Evolutionary conservation across 2,888 invertebrate genomes (phyloP), one percentile per base, ranked within the genome.

Genomic region (Papilio protenor): DNA sequence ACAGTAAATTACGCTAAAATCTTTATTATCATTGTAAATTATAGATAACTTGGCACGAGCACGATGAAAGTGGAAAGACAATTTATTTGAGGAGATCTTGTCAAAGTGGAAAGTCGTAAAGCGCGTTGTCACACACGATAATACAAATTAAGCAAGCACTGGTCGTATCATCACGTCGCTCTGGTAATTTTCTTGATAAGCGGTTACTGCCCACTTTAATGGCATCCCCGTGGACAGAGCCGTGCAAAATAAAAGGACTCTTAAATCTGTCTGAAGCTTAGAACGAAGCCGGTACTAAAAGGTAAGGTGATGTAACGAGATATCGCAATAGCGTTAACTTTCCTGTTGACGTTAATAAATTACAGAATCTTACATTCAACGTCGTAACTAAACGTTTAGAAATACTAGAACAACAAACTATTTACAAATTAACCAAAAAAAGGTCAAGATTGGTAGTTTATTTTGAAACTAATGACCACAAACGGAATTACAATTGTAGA

Each of bases 151-250:
- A 77, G 73, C 64, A 55, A 55, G 77, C 73, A 55, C 73, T 45
- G 77, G 73, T 73, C 77, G 73, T 77, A 73, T 77, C 77, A 77
- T 77, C 64, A 77, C 64, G 73, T 73, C 76, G 57, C 77, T 77
- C 73, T 73, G 64, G 77, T 77, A 77, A 77, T 77, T 77, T 77
- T 66, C 76, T 77, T 77, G 77, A 77, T 77, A 77, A 64, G 77
- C 73, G 73, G 73, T 77, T 77, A 73, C 73, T 77, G 73, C 73
- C 77, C 77, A 77, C 77, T 77, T 77, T 77, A 77, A 77, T 77
- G 66, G 77, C 64, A 73, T 73, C 66, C 64, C 66, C 64, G 77
- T 73, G 73, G 73, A 55, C 64, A 64, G 33, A 72, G 76, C 59
- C 71, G 76, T 40, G 72, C 76, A 77, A 77, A 77, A 77, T 77